Percentiles rank a stretch among this genome's conserved stretches.
These are phyloP conservation scores for Whitmania pigra DNA, from an alignment of 1,140 invertebrate species.

Conservation along the genomic window DNA sequence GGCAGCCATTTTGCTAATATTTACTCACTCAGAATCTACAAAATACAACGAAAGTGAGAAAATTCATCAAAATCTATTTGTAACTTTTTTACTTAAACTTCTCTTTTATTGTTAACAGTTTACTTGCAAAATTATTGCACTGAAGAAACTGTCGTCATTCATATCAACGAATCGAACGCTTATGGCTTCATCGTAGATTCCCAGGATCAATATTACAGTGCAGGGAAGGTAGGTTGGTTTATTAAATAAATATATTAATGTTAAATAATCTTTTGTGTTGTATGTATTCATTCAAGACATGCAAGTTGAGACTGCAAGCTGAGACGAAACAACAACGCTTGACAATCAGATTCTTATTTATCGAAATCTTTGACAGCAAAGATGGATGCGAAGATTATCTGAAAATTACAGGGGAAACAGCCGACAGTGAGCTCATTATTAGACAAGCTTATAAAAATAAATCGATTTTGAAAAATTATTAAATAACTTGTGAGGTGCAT, in stretches of 20 bases:
- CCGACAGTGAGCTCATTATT: background rate
- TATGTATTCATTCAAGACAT: background rate
- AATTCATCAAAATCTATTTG: no score
- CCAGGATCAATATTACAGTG: background rate
- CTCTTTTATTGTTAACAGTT: background rate
- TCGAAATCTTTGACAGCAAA: background rate
- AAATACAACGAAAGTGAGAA: no score
- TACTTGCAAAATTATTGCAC: slow-evolving; percentile 1
- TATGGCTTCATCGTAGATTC: background rate
- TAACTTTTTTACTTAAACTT: no score
- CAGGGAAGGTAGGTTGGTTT: background rate
- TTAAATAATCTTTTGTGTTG: background rate
- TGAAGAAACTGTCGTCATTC: background rate
- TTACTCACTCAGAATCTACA: no score
- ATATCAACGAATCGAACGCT: background rate
- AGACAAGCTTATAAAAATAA: background rate
- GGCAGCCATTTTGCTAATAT: no score
- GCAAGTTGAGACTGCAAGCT: background rate
- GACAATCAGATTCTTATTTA: slow-evolving; percentile 8
- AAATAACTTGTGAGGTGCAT: no score
- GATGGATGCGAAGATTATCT: background rate
- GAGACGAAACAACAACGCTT: background rate
- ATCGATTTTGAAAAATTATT: no score
- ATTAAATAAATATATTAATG: background rate
- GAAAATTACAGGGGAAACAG: background rate